phyloP scores from a whole-genome alignment of 2,888 invertebrate species.

The Hydraecia micacea region DNA sequence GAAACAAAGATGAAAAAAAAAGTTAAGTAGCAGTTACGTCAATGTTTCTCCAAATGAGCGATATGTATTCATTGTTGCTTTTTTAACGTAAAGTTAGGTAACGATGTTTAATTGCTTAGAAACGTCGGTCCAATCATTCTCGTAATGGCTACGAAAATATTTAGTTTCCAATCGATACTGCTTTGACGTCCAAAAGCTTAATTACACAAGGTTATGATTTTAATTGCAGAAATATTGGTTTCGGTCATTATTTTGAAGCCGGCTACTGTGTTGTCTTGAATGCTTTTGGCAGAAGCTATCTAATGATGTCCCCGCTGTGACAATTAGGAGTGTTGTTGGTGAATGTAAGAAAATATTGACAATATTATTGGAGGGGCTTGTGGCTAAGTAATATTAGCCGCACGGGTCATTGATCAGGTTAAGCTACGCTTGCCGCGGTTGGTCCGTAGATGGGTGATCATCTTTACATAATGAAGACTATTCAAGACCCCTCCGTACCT shows the following conservation, averaged over 20 bases:
- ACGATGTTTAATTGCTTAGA: background rate
- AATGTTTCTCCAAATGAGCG: too few relatives aligned
- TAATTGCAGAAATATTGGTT: slow-evolving; percentile 46
- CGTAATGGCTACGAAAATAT: slow-evolving; percentile 13
- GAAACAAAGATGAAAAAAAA: too few relatives aligned
- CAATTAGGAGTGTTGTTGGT: background rate
- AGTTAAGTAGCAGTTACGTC: too few relatives aligned
- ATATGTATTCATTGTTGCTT: background rate
- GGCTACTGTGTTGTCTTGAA: background rate
- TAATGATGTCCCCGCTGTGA: slow-evolving; percentile 5
- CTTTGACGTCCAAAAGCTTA: background rate
- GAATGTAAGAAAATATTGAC: background rate
- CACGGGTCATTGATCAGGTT: background rate
- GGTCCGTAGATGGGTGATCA: background rate
- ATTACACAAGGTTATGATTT: slow-evolving; percentile 27
- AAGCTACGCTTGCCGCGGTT: background rate
- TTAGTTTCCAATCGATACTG: slow-evolving; percentile 7
- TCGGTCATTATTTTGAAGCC: slow-evolving; percentile 22
- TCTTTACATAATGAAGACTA: background rate
- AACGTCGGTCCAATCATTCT: background rate
- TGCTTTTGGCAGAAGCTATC: background rate
- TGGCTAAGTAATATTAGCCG: background rate
- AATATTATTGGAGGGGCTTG: background rate
- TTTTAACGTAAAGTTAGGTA: background rate
- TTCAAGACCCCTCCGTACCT: background rate